Evolutionary conservation across 2,797 vertebrate genomes (phyloP).

Genomic region (Diplodus sargus): DNA sequence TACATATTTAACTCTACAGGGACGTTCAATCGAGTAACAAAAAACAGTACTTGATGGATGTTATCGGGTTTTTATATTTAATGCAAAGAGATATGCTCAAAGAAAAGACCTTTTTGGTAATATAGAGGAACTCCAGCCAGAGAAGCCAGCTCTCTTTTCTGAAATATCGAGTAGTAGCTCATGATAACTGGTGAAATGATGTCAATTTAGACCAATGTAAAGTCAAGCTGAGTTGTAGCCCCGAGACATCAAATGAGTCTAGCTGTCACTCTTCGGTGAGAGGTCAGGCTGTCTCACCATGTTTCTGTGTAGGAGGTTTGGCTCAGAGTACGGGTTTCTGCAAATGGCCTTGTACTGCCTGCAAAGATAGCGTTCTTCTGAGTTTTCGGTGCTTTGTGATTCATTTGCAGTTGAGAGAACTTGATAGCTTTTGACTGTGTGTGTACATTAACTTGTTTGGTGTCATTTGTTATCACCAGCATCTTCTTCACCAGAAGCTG

Average conservation of each 20-base stretch:
- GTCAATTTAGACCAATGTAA: slow-evolving; percentile 42
- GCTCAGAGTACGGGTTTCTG: slow-evolving; percentile 26
- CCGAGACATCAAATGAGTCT: slow-evolving; percentile 48
- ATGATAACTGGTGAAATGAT: slow-evolving; percentile 43
- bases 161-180: slow-evolving; percentile 16
- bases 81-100: neutral
- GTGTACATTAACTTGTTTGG: slow-evolving; percentile 30
- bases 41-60: neutral
- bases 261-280: slow-evolving; percentile 50
- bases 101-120: neutral
- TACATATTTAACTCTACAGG: neutral
- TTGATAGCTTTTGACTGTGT: slow-evolving; percentile 53
- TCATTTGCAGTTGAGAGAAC: slow-evolving; percentile 44
- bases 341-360: slow-evolving; percentile 44
- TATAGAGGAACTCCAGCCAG: slow-evolving; percentile 8
- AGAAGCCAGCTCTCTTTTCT: slow-evolving; percentile 12
- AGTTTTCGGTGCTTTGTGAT: slow-evolving; percentile 32
- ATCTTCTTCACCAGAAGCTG: slow-evolving; percentile 55
- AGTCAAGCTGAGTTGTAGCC: slow-evolving; percentile 47
- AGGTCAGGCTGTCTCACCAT: slow-evolving; percentile 39
- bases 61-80: neutral
- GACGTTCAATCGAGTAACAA: slow-evolving; percentile 20
- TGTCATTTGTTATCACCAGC: slow-evolving; percentile 49
- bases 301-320: slow-evolving; percentile 59
- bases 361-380: slow-evolving; percentile 20